Conservation (phyloP, 2,113 vertebrate species). For the Cynocephalus volans region DNA sequence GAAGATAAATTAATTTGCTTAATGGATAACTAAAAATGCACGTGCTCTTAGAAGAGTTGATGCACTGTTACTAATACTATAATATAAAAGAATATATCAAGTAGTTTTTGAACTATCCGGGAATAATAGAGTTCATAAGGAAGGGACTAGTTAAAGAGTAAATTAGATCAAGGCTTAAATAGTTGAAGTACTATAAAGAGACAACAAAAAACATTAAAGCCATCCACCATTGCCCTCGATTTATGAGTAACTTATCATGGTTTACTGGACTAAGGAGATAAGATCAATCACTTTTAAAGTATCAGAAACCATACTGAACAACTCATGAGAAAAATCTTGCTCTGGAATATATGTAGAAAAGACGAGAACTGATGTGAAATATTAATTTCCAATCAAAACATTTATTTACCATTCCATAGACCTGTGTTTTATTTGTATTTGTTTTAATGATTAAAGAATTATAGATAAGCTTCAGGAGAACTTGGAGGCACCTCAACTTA, state of each 20-base stretch:
- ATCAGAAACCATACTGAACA: not conserved
- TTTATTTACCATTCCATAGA: not conserved
- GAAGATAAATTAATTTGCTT: not conserved
- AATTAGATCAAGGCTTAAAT: not conserved
- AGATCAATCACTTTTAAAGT: not conserved
- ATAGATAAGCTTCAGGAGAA: not conserved
- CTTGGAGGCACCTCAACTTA: not conserved
- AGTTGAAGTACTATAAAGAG: not conserved
- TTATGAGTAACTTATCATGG: not conserved
- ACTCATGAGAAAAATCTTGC: not conserved
- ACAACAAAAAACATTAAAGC: not conserved
- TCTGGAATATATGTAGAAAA: not conserved
- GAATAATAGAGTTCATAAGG: not conserved
- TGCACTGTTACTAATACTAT: not conserved
- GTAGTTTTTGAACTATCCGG: not conserved
- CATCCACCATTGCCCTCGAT: not conserved
- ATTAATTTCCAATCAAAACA: not conserved
- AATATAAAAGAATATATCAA: not conserved
- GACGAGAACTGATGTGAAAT: not conserved
- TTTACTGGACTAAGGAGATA: not conserved
- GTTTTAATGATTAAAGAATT: conserved; percentile 11
- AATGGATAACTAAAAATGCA: not conserved
- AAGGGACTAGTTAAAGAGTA: not conserved
- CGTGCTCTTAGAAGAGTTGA: not conserved
- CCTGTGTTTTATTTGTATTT: not conserved